A percentile compares a stretch with the other conserved stretches of the same genome.
phyloP scores from a whole-genome alignment of 2,888 invertebrate genomes.

The Cepaea hortensis region DNA sequence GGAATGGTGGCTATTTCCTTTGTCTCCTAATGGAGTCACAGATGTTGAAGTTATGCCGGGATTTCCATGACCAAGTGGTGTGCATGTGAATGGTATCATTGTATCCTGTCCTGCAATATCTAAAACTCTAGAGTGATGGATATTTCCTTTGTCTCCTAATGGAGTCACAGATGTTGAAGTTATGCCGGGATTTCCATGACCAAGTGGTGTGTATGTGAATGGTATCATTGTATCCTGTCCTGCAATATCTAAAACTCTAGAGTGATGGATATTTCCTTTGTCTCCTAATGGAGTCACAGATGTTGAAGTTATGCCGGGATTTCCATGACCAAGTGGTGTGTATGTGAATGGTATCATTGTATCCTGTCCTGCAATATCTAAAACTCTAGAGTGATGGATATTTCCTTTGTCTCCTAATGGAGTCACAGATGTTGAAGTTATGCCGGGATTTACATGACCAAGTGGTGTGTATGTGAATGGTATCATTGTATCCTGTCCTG shows the following conservation, averaged over 20 bases:
- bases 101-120: slow-evolving; percentile 38
- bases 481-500: slow-evolving; percentile 24
- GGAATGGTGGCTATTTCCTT: slow-evolving; percentile 36
- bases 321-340: slow-evolving; percentile 10
- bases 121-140: slow-evolving; percentile 28
- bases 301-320: not conserved
- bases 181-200: not conserved
- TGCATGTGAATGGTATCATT: slow-evolving; percentile 6
- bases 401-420: slow-evolving; percentile 41
- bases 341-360: slow-evolving; percentile 20
- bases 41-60: not conserved
- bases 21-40: slow-evolving; percentile 30
- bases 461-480: not conserved
- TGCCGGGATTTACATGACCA: not conserved
- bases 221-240: slow-evolving; percentile 31
- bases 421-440: not conserved
- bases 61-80: slow-evolving; percentile 3
- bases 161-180: slow-evolving; percentile 12
- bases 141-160: slow-evolving; percentile 40
- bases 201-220: slow-evolving; percentile 16
- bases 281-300: slow-evolving; percentile 31
- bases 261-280: slow-evolving; percentile 34
- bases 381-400: slow-evolving; percentile 22
- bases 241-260: slow-evolving; percentile 40
- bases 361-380: slow-evolving; percentile 43